Percentiles rank a stretch among this genome's conserved stretches.
Evolutionary conservation across 1,140 invertebrate species (phyloP).

Genomic region (Orius insidiosus): DNA sequence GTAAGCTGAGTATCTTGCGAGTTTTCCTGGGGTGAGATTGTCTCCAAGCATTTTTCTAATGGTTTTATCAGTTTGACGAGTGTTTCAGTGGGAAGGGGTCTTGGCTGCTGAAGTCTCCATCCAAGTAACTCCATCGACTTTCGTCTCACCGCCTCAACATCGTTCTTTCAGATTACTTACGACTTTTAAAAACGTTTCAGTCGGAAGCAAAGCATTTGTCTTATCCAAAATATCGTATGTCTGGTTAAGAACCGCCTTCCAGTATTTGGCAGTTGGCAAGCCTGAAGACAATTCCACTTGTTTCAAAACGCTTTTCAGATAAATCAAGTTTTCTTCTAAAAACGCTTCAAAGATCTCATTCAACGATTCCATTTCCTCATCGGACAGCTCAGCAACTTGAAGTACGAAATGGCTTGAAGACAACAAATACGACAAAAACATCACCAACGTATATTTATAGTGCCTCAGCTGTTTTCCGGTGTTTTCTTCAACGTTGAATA

Average conservation of each 20-base stretch:
- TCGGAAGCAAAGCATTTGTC: constrained; percentile 55
- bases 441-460: constrained; percentile 60
- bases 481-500: constrained; percentile 48
- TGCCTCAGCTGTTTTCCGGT: constrained; percentile 57
- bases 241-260: constrained; percentile 58
- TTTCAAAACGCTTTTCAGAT: constrained; percentile 43
- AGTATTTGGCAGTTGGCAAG: constrained; percentile 50
- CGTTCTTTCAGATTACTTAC: constrained; percentile 47
- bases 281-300: constrained; percentile 31
- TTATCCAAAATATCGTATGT: constrained; percentile 59
- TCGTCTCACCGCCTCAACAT: constrained; percentile 46
- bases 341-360: constrained; percentile 43
- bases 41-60: constrained; percentile 30
- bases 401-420: constrained; percentile 48
- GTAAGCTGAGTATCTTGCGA: constrained; percentile 30
- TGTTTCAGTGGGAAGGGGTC: constrained; percentile 24
- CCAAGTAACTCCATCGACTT: constrained; percentile 74
- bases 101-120: constrained; percentile 46
- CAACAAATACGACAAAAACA: constrained; percentile 47
- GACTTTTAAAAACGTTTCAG: constrained; percentile 56
- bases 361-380: constrained; percentile 29
- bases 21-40: constrained; percentile 32
- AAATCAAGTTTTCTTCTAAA: constrained; percentile 45
- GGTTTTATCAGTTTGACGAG: constrained; percentile 39
- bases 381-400: constrained; percentile 32